Evolutionary conservation across 1,140 invertebrate species (phyloP), one percentile per base, ranked within the genome.

Genomic region (Halotydeus destructor): DNA sequence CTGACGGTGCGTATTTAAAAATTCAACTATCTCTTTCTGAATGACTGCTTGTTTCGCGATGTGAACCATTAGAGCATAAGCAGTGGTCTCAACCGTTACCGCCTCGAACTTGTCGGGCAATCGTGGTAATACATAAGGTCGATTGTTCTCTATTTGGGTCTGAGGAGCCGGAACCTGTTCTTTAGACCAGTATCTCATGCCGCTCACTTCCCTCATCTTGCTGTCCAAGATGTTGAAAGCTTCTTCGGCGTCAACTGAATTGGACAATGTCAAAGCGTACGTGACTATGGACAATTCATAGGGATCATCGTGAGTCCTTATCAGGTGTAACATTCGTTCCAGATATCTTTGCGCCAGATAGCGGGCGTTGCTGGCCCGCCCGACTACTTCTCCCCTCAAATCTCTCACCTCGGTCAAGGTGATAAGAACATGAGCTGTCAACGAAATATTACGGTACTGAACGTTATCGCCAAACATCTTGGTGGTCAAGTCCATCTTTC

Each of bases 31-130:
- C 9, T 75, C 69, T 45, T 84, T 79, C 22, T 76, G 66, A 38
- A 74, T 68, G 45, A 76, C 65, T 48, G 84, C 79, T 54, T 84
- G 78, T 12, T 78, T 64, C 9, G 75, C 73, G 31, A 82, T 78
- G 55, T 88, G 83, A 0, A 83, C 76, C 47, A 93, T 57, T n/a
- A 96, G 60, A 3, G 78, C 86, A 56, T 89, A 94, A 0, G 85
- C 78, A 0, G 86, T 93, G 0, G 84, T 74, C 55, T 88, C 85
- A 23, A 93, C 79, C 56, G 93, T 91, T 50, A 78, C 74, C 0
- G 79, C 74, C 60, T 94, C 86, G 56, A 82, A 88, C 49, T 72
- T 72, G 53, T 83, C 80, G 0, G 79, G 78, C 41, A 86, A 58
- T 0, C 86, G 69, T 0, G 86, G 83, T n/a, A 86, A 54, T 1